Evolutionary conservation across 2,797 vertebrate genomes (phyloP).

Genomic region (Pelodytes ibericus): DNA sequence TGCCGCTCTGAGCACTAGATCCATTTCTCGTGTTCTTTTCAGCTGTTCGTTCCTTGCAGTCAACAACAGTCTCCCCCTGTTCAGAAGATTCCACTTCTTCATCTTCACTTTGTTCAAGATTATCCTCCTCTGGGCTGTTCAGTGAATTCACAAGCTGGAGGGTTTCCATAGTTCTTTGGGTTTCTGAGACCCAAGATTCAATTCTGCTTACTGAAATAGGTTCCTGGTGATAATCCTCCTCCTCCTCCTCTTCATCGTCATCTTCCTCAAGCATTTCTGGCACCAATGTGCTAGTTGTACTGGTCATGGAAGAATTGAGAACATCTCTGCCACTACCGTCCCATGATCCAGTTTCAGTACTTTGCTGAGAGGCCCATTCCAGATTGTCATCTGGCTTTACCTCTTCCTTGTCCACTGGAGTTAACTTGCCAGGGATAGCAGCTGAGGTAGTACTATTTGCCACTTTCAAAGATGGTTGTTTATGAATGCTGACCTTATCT

Average conservation of each 20-base stretch:
- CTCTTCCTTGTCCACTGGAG: conserved; percentile 79
- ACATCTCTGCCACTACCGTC: conserved; percentile 95
- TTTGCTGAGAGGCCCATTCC: conserved; percentile 96
- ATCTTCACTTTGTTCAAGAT: conserved; percentile 81
- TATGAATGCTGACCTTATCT: conserved; percentile 58
- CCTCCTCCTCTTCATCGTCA: conserved; percentile 87
- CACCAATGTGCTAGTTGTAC: conserved; percentile 95
- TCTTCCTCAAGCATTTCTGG: conserved; percentile 93
- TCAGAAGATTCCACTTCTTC: conserved; percentile 81
- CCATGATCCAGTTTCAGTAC: conserved; percentile 93
- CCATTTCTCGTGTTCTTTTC: conserved; percentile 60
- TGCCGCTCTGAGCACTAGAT: conserved; percentile 67
- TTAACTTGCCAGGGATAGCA: conserved; percentile 66
- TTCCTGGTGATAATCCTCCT: conserved; percentile 90
- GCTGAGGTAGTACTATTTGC: conserved; percentile 59
- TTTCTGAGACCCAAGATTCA: conserved; percentile 95
- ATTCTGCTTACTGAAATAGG: conserved; percentile 94
- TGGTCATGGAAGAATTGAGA: conserved; percentile 95
- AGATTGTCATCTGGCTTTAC: conserved; percentile 86
- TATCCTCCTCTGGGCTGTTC: conserved; percentile 87
- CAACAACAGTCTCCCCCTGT: conserved; percentile 68
- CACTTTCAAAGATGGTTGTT: conserved; percentile 58
- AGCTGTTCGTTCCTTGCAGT: conserved; percentile 73
- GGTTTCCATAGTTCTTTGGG: conserved; percentile 90
- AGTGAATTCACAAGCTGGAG: conserved; percentile 91